Base-by-base conservation (phyloP, 2,888 invertebrate genomes). In the Nomada flava region DNA sequence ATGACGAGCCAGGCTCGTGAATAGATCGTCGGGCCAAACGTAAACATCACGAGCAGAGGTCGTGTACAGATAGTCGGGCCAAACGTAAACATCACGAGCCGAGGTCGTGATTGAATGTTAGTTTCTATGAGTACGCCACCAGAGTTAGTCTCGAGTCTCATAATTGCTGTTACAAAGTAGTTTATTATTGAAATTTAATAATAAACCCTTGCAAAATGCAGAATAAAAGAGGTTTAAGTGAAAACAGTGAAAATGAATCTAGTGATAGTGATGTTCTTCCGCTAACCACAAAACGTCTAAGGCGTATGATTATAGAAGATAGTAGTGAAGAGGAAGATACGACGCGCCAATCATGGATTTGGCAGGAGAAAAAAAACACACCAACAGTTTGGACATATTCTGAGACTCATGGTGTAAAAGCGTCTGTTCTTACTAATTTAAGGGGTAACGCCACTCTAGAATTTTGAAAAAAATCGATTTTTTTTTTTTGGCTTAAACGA, bases 331-430 rank as follows among this genome's bases (percentile, higher is more conserved):
- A 71, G 36, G 53, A 71, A 71, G 18, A n/a, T 55, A 64, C 55
- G 26, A 55, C 23, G 3, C 20, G 4, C 2, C 15, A 71, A 60
- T 42, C 70, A 42, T 70, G 20, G 60, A 52, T 71, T 71, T 71
- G 70, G 52, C 72, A 36, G 18, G 23, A 62, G 59, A 55, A 50
- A 59, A 20, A 67, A 80, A 60, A 70, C 60, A 60, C 36, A 64
- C 62, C 70, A 77, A 77, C 70, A 60, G 15, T 82, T 82, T 82
- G 77, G 71, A 74, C 73, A 20, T 74, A 82, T 74, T 77, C 74
- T 60, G 74, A 74, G 26, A 26, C 26, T 26, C 26, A 26, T 26
- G 26, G 26, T 26, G 26, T 26, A 26, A 26, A 26, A 26, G 26
- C 26, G 26, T 26, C 26, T 26, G 26, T 26, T 26, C 26, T 26